Percentiles rank a stretch among this genome's conserved stretches.
Conservation (phyloP, 2,888 invertebrate genomes). For the Heteromurus nitidus region DNA sequence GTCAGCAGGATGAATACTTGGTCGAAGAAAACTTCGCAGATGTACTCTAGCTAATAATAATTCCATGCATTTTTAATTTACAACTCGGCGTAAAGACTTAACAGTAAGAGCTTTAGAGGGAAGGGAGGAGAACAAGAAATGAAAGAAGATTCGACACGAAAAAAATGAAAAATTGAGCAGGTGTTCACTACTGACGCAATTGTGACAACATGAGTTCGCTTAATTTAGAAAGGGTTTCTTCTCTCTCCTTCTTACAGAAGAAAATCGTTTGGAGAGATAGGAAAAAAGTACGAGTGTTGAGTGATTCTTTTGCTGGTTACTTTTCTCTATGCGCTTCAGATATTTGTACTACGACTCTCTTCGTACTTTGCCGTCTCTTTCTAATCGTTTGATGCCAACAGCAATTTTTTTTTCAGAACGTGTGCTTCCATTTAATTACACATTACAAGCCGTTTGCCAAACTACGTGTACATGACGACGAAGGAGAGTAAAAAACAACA, state of each 20-base stretch:
- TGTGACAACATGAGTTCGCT: slow-evolving; percentile 55
- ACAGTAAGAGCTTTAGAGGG: slow-evolving; percentile 10
- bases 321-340: neutral
- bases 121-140: neutral
- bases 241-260: too few species aligned
- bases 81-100: slow-evolving; percentile 3
- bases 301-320: slow-evolving; percentile 1
- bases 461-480: slow-evolving; percentile 37
- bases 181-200: slow-evolving; percentile 61
- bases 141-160: slow-evolving; percentile 9
- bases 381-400: slow-evolving; percentile 60
- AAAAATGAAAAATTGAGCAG: slow-evolving; percentile 65
- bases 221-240: slow-evolving; percentile 36
- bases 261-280: slow-evolving; percentile 6
- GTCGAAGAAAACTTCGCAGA: neutral
- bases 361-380: neutral
- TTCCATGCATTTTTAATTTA: slow-evolving; percentile 58
- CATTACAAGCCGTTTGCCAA: slow-evolving; percentile 64
- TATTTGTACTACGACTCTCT: neutral
- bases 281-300: slow-evolving; percentile 53
- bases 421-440: slow-evolving; percentile 66
- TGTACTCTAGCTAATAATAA: slow-evolving; percentile 48
- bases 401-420: slow-evolving; percentile 51
- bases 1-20: slow-evolving; percentile 26
- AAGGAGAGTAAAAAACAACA: slow-evolving; percentile 51